These are phyloP conservation scores for Vanessa cardui DNA, from an alignment of 2,888 invertebrate genomes.

Conservation along the genomic window DNA sequence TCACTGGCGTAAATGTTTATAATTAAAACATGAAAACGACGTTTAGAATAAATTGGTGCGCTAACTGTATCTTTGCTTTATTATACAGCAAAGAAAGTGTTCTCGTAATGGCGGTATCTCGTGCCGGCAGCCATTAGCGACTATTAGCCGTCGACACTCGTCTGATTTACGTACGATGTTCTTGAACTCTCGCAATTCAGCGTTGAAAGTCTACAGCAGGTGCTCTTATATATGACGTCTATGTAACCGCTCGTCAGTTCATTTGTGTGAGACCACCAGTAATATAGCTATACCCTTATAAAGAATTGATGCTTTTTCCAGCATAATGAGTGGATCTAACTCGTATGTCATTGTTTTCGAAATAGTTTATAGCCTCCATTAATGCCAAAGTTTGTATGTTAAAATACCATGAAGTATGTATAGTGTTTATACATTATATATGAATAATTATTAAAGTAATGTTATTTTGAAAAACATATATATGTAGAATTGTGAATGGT, in stretches of 20 bases:
- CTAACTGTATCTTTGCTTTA: conserved; percentile 11
- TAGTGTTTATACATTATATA: too few species aligned
- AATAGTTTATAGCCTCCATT: too few species aligned
- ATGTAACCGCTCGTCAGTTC: not conserved
- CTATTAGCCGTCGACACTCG: conserved; percentile 17
- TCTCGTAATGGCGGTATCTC: conserved; percentile 21
- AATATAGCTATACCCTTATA: not conserved
- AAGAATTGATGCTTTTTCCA: too few species aligned
- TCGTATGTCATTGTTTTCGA: too few species aligned
- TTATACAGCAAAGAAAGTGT: conserved; percentile 13
- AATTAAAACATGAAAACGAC: not conserved
- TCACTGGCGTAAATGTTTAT: not conserved
- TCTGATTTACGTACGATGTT: conserved; percentile 9
- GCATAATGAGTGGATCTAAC: too few species aligned
- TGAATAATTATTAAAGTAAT: too few species aligned
- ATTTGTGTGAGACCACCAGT: not conserved
- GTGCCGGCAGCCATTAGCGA: conserved; percentile 20
- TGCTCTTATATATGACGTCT: not conserved
- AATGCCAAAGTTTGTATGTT: too few species aligned
- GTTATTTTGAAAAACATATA: too few species aligned
- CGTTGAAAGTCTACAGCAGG: not conserved
- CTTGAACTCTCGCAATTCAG: conserved; percentile 7
- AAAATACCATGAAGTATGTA: too few species aligned
- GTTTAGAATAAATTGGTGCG: conserved; percentile 4
- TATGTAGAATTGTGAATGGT: too few species aligned